Evolutionary conservation across 2,888 invertebrate species (phyloP), one percentile per base, ranked within the genome.

Genomic region (Serripes groenlandicus): DNA sequence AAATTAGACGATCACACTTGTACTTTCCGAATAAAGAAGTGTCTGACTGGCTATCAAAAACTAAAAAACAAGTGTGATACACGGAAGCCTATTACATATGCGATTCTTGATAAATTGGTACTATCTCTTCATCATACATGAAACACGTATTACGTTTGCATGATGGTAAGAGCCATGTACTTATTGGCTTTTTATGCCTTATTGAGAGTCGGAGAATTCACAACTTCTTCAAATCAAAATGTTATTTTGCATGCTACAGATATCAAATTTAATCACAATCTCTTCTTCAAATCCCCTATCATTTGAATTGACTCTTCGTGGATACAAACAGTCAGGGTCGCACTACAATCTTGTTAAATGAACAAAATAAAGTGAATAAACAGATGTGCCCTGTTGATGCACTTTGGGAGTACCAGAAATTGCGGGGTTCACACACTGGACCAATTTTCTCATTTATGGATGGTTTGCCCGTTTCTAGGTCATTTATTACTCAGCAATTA

Each of bases 121-220:
- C 37, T 28, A 3, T 35, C 64, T 5, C 30, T 64, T 21, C 7
- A 21, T 35, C 37, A 37, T 64, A 64, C 64, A 21, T 21, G 9
- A 37, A 26, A 28, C 15, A 35, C 64, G n/a, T 37, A 64, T 64
- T 64, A 35, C 35, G 3, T 64, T 35, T 15, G 64, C n/a, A n/a
- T 32, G 15, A 62, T 62, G 62, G 9, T 62, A 18, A 62, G 62
- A 18, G 32, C 79, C 3, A 76, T 83, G 76, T 74, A 74, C 23
- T 34, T 73, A 3, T 1, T 66, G 11, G 78, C 79, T 7, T 83
- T 83, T 49, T 58, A 62, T 68, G 78, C 42, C 15, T 32, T 79
- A 11, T 60, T 83, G 3, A 64, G 84, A 7, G 42, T 84, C 3
- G 81, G 84, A n/a, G 84, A 84, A 69, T 34, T 78, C 0, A 35